Evolutionary conservation across 2,888 invertebrate genomes (phyloP), one percentile per base, ranked within the genome.

Genomic region (Drosophila neonasuta): DNA sequence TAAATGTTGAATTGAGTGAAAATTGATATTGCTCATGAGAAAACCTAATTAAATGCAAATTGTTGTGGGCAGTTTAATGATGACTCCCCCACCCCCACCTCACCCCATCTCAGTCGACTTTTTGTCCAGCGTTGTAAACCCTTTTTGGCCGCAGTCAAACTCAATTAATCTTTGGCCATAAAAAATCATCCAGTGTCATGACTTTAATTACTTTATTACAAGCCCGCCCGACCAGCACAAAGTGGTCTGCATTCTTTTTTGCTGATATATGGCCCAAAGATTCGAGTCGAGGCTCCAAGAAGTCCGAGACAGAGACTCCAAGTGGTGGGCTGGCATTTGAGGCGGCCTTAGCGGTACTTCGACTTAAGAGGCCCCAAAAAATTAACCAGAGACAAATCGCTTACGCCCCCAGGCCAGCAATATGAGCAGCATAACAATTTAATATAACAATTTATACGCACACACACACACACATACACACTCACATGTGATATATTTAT

Each of bases 161-260:
- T 64, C 79, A 75, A 80, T 84, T 77, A 79, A 77, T 82, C 67
- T 79, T 55, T 60, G 63, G 58, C 56, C 72, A 74, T 70, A 80
- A 86, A 78, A 76, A 78, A 80, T 79, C 67, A 75, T 71, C 55
- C 77, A 75, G 71, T 82, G 88, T 88, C 88, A 86, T 71, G 87
- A 68, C 79, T 79, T 87, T 86, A 86, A 86, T 86, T 86, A 88
- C 85, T 86, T 86, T 87, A 86, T 86, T 86, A 88, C 83, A 68
- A 54, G 46, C 63, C 64, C 58, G 57, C 44, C 30, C 2, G 30
- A 39, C 54, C 48, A 8, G 11, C 24, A 24, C 24, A 41, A 59
- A 65, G 24, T 57, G 77, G 59, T 13, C 72, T 76, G 61, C 77
- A 66, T 76, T 72, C 57, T 20, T 72, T 59, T 20, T 32, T 13